Evolutionary conservation across 2,888 invertebrate genomes (phyloP).

Genomic region (Cosmia trapezina): DNA sequence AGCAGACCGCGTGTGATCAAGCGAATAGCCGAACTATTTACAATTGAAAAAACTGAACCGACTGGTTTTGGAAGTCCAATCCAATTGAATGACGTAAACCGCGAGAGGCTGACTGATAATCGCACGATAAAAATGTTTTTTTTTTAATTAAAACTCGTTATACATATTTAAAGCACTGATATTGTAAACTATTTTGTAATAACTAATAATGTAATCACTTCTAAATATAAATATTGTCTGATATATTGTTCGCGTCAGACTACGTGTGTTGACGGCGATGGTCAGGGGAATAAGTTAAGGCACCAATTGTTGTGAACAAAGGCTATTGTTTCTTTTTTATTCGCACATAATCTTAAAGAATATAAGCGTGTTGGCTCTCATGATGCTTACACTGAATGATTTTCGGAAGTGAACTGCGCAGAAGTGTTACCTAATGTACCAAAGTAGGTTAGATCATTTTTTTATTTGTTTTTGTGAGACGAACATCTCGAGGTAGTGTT

Average conservation of each 20-base stretch:
- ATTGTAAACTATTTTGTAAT: constrained; percentile 41
- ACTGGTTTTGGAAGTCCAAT: constrained; percentile 83
- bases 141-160: constrained; percentile 51
- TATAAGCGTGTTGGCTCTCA: constrained; percentile 72
- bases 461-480: constrained; percentile 38
- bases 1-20: constrained; percentile 76
- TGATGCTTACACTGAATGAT: constrained; percentile 65
- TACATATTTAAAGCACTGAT: constrained; percentile 17
- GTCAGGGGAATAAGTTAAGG: constrained; percentile 81
- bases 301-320: constrained; percentile 84
- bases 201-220: constrained; percentile 58
- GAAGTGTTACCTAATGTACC: constrained; percentile 70
- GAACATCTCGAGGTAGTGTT: constrained; percentile 29
- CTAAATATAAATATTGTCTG: constrained; percentile 40
- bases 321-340: constrained; percentile 87
- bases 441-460: constrained; percentile 65
- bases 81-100: constrained; percentile 83
- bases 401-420: constrained; percentile 72
- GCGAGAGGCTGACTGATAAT: constrained; percentile 72
- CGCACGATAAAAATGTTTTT: constrained; percentile 65
- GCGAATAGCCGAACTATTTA: constrained; percentile 83
- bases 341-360: constrained; percentile 77
- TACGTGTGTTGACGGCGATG: constrained; percentile 76
- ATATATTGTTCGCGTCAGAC: constrained; percentile 49
- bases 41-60: constrained; percentile 83